Base-by-base conservation (phyloP, 1,140 invertebrate species). In the Amyelois transitella region DNA sequence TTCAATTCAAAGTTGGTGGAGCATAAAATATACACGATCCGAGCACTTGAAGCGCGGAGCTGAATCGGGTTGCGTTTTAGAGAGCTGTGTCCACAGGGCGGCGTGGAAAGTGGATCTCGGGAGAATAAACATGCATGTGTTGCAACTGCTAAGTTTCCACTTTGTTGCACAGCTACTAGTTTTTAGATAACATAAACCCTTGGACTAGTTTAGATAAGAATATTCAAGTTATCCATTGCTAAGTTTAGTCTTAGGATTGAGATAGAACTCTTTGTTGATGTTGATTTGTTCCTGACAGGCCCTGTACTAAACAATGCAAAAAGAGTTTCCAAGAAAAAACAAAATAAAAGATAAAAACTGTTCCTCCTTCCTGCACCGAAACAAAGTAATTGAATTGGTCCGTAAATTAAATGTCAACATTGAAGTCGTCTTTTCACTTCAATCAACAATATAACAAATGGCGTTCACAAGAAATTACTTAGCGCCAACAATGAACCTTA, bases 61-160 rank as follows among this genome's bases (percentile, higher is more conserved):
- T 21, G 51, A 59, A 59, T 28, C 51, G 50, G 51, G 57, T 51
- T 59, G 47, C 51, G 38, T 21, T 19, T 18, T 54, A 54, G 57
- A 59, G 57, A 54, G 57, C 57, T 51, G 47, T 54, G 57, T 50
- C 51, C 57, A 59, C 57, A 59, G 12, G 32, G 47, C 47, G 20
- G 32, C 51, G 38, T 20, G 20, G 48, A 59, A 53, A 59, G 57
- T 53, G 52, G 51, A 49, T 43, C 52, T 54, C 51, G 28, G 49
- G 57, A 54, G 57, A 49, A 54, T 54, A 59, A 54, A 59, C 57
- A 54, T 21, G 52, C 57, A 53, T 18, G 49, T 21, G 14, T 53
- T 44, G 51, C 51, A 53, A 44, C 20, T 48, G 45, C 18, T 21
- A 48, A 48, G 12, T 48, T 14, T 19, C 45, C 18, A 48, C 45